Evolutionary conservation across 2,888 invertebrate genomes (phyloP).

Genomic region (Dromius quadrimaculatus): DNA sequence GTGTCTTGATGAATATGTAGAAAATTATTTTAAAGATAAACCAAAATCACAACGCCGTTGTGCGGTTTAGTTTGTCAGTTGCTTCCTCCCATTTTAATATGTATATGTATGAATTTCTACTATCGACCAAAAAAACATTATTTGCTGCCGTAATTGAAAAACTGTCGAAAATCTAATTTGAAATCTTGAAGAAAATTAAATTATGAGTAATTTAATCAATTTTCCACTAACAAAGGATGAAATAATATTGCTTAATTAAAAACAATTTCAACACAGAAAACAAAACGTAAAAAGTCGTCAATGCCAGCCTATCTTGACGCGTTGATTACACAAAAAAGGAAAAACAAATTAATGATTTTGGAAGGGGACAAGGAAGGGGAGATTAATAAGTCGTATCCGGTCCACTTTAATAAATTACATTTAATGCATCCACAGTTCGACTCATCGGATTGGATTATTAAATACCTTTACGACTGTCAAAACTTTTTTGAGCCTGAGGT

Average conservation of each 20-base stretch:
- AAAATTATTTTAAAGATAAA: too few species aligned
- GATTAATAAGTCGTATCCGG: constrained; percentile 48
- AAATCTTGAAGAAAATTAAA: constrained; percentile 21
- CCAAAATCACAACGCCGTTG: too few species aligned
- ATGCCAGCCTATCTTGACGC: constrained; percentile 18
- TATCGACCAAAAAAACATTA: too few species aligned
- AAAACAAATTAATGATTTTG: constrained; percentile 25
- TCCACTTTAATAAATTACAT: constrained; percentile 48
- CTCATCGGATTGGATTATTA: constrained; percentile 20
- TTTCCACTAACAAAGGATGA: neutral
- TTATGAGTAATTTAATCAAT: constrained; percentile 31
- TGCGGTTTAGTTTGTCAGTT: too few species aligned
- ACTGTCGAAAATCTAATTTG: too few species aligned
- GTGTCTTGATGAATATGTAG: too few species aligned
- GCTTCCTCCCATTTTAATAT: too few species aligned
- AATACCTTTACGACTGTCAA: constrained; percentile 24
- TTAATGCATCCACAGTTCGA: constrained; percentile 25
- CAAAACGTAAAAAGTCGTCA: neutral
- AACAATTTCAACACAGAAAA: constrained; percentile 15
- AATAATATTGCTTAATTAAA: constrained; percentile 15
- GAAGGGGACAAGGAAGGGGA: constrained; percentile 23
- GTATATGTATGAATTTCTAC: too few species aligned
- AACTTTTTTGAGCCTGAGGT: constrained; percentile 1
- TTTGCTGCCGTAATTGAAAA: too few species aligned
- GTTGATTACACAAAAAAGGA: neutral